phyloP scores from a whole-genome alignment of 1,140 invertebrate species.

The Drosophila kanapiae region DNA sequence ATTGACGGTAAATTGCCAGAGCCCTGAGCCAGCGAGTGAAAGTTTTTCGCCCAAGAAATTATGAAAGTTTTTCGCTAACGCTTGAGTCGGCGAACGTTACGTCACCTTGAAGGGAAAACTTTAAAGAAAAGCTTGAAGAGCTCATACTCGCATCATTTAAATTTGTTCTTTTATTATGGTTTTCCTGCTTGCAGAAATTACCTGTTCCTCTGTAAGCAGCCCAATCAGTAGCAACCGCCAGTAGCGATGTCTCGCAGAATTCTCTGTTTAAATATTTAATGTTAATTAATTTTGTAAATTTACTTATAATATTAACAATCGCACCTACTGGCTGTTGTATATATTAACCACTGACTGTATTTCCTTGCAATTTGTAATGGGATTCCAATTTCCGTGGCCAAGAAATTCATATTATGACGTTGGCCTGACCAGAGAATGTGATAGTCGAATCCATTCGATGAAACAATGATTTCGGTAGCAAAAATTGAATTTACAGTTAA shows the following conservation, averaged over 20 bases:
- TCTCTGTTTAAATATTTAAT: constrained; percentile 33
- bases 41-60: constrained; percentile 43
- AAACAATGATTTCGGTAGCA: constrained; percentile 27
- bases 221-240: constrained; percentile 20
- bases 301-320: constrained; percentile 4
- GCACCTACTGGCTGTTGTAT: too few relatives aligned
- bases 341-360: background rate
- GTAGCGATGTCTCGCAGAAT: constrained; percentile 5
- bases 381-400: background rate
- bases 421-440: constrained; percentile 5
- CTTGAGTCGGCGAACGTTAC: background rate
- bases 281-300: constrained; percentile 17
- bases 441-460: constrained; percentile 18
- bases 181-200: constrained; percentile 51
- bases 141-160: background rate
- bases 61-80: constrained; percentile 37
- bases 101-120: constrained; percentile 1
- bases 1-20: constrained; percentile 31
- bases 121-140: constrained; percentile 5
- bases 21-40: constrained; percentile 22
- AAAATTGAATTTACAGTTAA: constrained; percentile 81
- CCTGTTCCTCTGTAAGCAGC: background rate
- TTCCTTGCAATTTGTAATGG: constrained; percentile 3
- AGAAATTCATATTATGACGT: background rate
- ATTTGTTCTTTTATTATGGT: background rate